Evolutionary conservation across 2,113 vertebrate genomes (phyloP).

Genomic region (Dasyornis broadbenti): DNA sequence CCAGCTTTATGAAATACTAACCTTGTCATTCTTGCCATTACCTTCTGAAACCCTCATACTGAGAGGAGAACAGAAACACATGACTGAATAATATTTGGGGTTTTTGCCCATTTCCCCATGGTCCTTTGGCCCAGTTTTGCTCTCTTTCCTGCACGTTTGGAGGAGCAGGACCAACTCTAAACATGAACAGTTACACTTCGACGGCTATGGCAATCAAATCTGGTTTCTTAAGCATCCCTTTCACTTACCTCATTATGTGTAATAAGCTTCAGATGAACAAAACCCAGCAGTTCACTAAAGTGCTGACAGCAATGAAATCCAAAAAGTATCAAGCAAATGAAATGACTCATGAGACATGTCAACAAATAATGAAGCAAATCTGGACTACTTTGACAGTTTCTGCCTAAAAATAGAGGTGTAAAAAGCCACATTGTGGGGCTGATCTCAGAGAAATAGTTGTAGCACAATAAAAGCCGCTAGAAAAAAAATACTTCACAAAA

Average conservation of each 20-base stretch:
- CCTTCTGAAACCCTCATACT: background rate
- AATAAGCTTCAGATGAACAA: conserved; percentile 3
- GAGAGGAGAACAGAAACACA: background rate
- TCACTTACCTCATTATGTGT: conserved; percentile 8
- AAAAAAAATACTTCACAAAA: background rate
- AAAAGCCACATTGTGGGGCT: background rate
- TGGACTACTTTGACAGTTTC: background rate
- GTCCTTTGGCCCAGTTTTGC: background rate
- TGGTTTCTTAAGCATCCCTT: background rate
- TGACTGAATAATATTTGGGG: background rate
- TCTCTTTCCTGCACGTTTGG: background rate
- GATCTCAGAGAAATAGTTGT: background rate
- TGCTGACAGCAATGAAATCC: background rate
- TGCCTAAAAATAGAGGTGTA: background rate
- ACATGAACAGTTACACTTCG: background rate
- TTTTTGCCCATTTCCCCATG: background rate
- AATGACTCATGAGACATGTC: background rate
- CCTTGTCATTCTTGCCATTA: background rate
- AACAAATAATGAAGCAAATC: background rate
- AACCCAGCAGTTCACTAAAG: background rate
- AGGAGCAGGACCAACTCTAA: background rate
- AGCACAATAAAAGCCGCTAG: background rate
- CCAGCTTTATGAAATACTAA: background rate
- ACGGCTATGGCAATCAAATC: background rate
- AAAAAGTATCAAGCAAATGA: background rate